These are phyloP conservation scores for Trachemys scripta DNA, from an alignment of 2,113 vertebrate genomes.

Conservation along the genomic window DNA sequence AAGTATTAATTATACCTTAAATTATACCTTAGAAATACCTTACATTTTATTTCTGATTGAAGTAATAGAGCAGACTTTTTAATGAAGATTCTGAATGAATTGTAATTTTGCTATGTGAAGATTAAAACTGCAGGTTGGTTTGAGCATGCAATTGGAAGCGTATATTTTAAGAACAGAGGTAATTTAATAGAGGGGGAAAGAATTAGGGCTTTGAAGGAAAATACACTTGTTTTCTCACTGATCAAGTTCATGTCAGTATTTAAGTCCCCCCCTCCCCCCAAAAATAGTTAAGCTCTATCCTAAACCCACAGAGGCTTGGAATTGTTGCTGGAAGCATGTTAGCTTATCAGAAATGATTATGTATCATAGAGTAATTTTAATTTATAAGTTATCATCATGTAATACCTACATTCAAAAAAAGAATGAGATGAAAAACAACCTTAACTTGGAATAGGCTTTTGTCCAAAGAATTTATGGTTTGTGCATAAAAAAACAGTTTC, in stretches of 20 bases:
- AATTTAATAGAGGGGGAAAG: background rate
- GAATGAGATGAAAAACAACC: background rate
- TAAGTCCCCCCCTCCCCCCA: no score
- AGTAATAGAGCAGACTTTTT: background rate
- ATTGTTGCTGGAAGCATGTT: background rate
- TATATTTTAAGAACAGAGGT: background rate
- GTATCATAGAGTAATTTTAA: background rate
- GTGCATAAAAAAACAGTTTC: background rate
- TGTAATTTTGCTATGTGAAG: background rate
- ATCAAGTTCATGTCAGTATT: background rate
- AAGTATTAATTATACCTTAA: background rate
- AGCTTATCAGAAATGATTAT: background rate
- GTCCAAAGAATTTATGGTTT: background rate
- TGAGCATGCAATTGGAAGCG: background rate
- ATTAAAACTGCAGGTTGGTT: fast-evolving
- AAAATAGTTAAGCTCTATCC: background rate
- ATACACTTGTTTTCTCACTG: background rate
- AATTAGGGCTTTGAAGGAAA: background rate
- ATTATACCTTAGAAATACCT: background rate
- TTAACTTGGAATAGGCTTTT: background rate
- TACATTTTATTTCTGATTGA: background rate
- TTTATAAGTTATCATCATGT: background rate
- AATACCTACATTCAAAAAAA: background rate
- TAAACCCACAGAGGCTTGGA: background rate
- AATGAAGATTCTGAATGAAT: background rate